Base-by-base conservation (phyloP, 2,797 vertebrate species). In the Trichosurus vulpecula region DNA sequence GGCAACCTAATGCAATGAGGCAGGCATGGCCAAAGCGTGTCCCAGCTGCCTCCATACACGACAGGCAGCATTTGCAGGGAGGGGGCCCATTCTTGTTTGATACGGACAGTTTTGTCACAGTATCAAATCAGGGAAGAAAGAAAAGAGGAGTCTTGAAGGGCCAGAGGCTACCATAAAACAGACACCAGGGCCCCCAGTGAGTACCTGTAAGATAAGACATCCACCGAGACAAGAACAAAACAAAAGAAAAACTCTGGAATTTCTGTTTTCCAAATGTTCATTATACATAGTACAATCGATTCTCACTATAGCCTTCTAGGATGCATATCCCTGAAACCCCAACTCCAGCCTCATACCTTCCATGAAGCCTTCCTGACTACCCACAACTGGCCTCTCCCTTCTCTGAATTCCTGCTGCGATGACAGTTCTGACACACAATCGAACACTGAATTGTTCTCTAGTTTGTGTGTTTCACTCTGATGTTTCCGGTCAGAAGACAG, bases 1-100 rank as follows among this genome's bases (percentile, higher is more conserved):
- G 92, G 92, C 95, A 25, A 94, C 95, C 92, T 97, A 97, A 98
- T 97, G 95, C 66, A 90, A 90, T 95, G 61, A 96, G 97, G 97
- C 97, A 98, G 97, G 95, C 97, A 8, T 97, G 96, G 97, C 92
- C 53, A 90, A 54, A 90, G 90, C 19, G 1, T 52, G 51, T 54
- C 51, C 30, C 52, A 90, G 90, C 52, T 90, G 53, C 52, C 53
- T 90, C 10, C 52, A 52, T 52, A 54, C 90, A 90, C 2, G 41
- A 53, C 31, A 54, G 52, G 41, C 25, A 51, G 74, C 1, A 2
- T 51, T 87, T 87, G 74, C 41, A 87, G 41, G 74, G 74, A 87
- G 41, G 41, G 9, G 41, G 22, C 9, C 61, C 31, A 51, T 87
- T 51, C 41, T 27, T 87, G 74, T 87, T 51, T 47, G 41, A 81